Percentiles rank a stretch among this genome's conserved stretches.
Conservation (phyloP, 2,113 vertebrate genomes). For the Amblyopsis rosae region DNA sequence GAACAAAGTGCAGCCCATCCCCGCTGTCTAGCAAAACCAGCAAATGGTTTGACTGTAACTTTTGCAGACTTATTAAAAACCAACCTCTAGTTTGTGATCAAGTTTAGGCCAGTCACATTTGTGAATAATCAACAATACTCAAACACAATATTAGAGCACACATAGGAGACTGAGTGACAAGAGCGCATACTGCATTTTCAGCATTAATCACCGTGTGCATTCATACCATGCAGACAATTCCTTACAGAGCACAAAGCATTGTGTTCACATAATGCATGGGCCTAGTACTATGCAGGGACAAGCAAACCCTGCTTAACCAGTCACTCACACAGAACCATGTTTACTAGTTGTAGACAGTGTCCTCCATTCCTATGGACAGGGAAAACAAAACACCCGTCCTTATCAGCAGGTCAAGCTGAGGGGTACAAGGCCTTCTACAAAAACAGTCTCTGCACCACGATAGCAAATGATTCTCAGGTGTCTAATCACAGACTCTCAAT, state of each 20-base stretch:
- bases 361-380: conserved; percentile 28
- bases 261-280: conserved; percentile 59
- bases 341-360: conserved; percentile 41
- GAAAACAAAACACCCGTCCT: conserved; percentile 19
- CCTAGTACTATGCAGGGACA: conserved; percentile 39
- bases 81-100: neutral
- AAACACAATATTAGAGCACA: conserved; percentile 10
- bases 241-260: conserved; percentile 62
- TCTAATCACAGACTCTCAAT: conserved; percentile 17
- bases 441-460: conserved; percentile 33
- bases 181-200: conserved; percentile 56
- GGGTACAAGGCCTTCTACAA: conserved; percentile 24
- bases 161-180: conserved; percentile 48
- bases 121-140: too few relatives aligned
- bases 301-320: conserved; percentile 48
- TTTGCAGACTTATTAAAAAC: neutral
- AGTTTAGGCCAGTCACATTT: too few relatives aligned
- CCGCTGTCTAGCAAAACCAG: conserved; percentile 42
- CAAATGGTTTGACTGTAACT: neutral
- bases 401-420: conserved; percentile 48
- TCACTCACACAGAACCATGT: conserved; percentile 32
- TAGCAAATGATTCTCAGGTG: conserved; percentile 11
- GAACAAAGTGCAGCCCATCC: conserved; percentile 59
- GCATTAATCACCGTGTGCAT: conserved; percentile 41
- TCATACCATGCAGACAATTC: conserved; percentile 43